Evolutionary conservation across 2,113 vertebrate species (phyloP).

Genomic region (Callorhinus ursinus): DNA sequence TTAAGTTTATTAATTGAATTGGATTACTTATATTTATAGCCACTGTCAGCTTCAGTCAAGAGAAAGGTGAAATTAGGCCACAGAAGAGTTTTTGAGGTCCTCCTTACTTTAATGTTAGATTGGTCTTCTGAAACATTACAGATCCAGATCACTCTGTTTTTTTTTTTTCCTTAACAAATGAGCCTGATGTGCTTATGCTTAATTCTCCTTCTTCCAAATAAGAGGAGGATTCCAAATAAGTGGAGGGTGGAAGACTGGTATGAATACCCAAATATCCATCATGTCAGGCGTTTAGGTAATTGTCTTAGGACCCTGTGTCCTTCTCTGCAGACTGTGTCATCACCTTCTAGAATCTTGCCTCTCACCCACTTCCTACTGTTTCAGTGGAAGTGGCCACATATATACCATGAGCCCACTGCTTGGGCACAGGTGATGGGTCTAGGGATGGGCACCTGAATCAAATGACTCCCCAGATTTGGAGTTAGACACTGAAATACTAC

Average conservation of each 20-base stretch:
- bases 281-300: rapidly evolving
- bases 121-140: background rate
- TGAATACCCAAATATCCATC: background rate
- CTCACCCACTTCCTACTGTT: background rate
- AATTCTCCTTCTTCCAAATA: background rate
- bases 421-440: background rate
- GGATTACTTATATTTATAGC: background rate
- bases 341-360: background rate
- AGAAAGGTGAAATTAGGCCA: background rate
- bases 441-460: background rate
- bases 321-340: background rate
- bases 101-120: background rate
- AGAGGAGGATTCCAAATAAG: background rate
- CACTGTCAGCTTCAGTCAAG: background rate
- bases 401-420: background rate
- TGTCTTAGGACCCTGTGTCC: background rate
- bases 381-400: background rate
- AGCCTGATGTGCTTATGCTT: background rate
- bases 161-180: background rate
- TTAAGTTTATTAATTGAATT: background rate
- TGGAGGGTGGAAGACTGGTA: background rate
- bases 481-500: background rate
- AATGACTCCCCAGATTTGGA: background rate
- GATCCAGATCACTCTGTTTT: background rate
- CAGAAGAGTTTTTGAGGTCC: background rate